phyloP scores from a whole-genome alignment of 2,113 vertebrate species.

The Perca schrenkii region DNA sequence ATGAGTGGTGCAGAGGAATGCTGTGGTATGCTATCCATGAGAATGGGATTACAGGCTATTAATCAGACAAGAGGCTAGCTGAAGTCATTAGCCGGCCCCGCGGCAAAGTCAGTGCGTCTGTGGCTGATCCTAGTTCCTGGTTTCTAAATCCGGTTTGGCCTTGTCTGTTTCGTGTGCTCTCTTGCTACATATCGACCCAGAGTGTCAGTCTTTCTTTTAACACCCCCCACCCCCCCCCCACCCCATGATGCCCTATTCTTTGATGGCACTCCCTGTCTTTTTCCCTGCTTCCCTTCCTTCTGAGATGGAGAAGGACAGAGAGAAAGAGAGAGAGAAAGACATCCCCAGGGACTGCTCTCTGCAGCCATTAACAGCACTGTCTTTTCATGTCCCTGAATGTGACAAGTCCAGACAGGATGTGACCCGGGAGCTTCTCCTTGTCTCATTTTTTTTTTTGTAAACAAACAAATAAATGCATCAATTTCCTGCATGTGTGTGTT shows the following conservation, averaged over 20 bases:
- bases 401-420: conserved; percentile 67
- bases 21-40: conserved; percentile 67
- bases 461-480: conserved; percentile 61
- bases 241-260: conserved; percentile 4
- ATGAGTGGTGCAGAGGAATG: conserved; percentile 74
- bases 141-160: conserved; percentile 67
- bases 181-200: conserved; percentile 22
- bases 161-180: conserved; percentile 22
- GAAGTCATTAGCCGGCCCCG: conserved; percentile 68
- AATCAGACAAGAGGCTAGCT: conserved; percentile 74
- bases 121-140: conserved; percentile 44
- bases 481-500: conserved; percentile 43
- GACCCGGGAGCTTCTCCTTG: conserved; percentile 34
- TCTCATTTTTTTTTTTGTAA: conserved; percentile 30
- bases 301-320: conserved; percentile 38
- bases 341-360: conserved; percentile 45
- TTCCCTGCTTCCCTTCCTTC: conserved; percentile 25
- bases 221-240: not conserved
- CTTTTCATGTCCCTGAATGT: conserved; percentile 52
- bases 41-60: conserved; percentile 83
- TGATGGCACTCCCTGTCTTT: conserved; percentile 43
- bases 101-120: conserved; percentile 61
- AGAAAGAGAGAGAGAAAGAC: conserved; percentile 39
- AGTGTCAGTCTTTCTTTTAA: conserved; percentile 49
- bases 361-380: conserved; percentile 55